Conservation (phyloP, 2,888 invertebrate species). For the Pheosia gnoma region DNA sequence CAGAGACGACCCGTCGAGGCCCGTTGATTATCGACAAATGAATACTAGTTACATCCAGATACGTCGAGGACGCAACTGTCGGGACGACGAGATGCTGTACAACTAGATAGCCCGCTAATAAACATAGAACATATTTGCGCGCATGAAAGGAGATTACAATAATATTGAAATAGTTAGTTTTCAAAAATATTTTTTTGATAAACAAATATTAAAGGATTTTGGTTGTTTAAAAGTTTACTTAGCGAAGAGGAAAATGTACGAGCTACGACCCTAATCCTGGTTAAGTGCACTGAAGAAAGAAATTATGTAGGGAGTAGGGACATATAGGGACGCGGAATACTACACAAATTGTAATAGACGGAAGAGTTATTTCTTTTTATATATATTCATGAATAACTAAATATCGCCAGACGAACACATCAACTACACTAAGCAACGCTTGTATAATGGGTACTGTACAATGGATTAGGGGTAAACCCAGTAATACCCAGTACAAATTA, state of each 20-base stretch:
- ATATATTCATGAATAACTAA: neutral
- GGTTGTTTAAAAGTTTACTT: neutral
- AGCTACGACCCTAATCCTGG: slow-evolving; percentile 31
- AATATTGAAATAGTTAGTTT: too few relatives aligned
- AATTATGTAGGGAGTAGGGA: slow-evolving; percentile 28
- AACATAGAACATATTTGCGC: slow-evolving; percentile 8
- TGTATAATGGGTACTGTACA: too few relatives aligned
- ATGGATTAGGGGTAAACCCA: too few relatives aligned
- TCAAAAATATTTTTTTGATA: too few relatives aligned
- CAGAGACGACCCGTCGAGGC: slow-evolving; percentile 28
- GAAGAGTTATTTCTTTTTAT: neutral
- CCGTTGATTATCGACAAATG: slow-evolving; percentile 68
- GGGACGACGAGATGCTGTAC: slow-evolving; percentile 17
- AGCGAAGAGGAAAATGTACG: slow-evolving; percentile 21
- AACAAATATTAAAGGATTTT: too few relatives aligned
- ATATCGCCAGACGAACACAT: too few relatives aligned
- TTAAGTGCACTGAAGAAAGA: slow-evolving; percentile 41
- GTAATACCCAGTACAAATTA: too few relatives aligned
- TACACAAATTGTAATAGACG: slow-evolving; percentile 21
- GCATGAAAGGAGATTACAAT: too few relatives aligned
- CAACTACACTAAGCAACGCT: too few relatives aligned
- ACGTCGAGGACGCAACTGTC: slow-evolving; percentile 51
- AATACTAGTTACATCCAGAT: slow-evolving; percentile 72
- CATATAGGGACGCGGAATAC: slow-evolving; percentile 9
- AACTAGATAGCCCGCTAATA: slow-evolving; percentile 17